A percentile compares a stretch with the other conserved stretches of the same genome.
Conservation (phyloP, 2,888 invertebrate genomes). For the Chesias legatella region DNA sequence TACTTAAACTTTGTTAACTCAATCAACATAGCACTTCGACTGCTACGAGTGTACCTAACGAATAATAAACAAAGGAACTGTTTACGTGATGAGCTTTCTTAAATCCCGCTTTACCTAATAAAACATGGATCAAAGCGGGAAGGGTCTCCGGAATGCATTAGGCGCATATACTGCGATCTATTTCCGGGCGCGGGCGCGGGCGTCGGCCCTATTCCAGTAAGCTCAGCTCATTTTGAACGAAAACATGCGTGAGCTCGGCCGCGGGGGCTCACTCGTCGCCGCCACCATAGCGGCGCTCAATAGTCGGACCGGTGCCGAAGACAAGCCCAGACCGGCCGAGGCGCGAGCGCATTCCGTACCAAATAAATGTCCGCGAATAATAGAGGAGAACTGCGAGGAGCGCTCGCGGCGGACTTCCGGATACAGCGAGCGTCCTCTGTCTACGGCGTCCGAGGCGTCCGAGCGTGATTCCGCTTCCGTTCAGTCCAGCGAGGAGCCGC, state of each 20-base stretch:
- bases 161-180: constrained; percentile 68
- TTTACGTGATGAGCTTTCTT: constrained; percentile 29
- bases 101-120: constrained; percentile 40
- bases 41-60: constrained; percentile 8
- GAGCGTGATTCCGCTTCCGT: constrained; percentile 74
- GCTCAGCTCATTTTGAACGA: constrained; percentile 72
- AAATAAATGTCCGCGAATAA: constrained; percentile 40
- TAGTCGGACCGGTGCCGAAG: constrained; percentile 62
- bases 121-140: constrained; percentile 59
- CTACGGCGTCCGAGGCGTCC: constrained; percentile 73
- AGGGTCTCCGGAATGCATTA: constrained; percentile 69
- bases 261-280: constrained; percentile 81
- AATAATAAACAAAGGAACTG: constrained; percentile 29
- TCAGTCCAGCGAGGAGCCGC: constrained; percentile 76
- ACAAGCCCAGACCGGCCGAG: constrained; percentile 56
- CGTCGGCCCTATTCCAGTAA: constrained; percentile 69
- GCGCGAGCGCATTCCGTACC: constrained; percentile 48
- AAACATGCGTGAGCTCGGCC: constrained; percentile 79
- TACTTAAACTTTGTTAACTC: constrained; percentile 17
- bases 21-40: constrained; percentile 19
- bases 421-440: constrained; percentile 69
- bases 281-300: constrained; percentile 76
- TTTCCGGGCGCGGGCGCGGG: constrained; percentile 75
- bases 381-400: constrained; percentile 49
- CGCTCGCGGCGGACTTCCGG: constrained; percentile 56